Evolutionary conservation across 2,113 vertebrate genomes (phyloP).

Genomic region (Desmodus rotundus): DNA sequence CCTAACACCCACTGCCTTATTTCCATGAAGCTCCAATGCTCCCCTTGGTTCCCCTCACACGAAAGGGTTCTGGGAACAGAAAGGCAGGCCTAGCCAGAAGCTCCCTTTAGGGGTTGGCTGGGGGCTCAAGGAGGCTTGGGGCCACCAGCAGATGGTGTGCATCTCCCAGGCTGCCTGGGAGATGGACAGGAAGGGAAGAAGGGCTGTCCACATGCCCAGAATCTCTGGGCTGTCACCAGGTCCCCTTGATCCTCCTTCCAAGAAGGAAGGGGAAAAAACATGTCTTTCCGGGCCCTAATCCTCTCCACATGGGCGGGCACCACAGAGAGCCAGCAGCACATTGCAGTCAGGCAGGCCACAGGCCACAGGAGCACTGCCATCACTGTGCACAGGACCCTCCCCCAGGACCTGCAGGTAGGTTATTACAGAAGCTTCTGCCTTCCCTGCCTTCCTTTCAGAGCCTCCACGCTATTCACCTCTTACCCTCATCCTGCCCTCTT

Average conservation of each 20-base stretch:
- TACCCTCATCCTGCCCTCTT: too few relatives aligned
- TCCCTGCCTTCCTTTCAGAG: neutral
- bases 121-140: neutral
- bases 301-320: conserved; percentile 72
- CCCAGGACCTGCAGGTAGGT: neutral
- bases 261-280: conserved; percentile 55
- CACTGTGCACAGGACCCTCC: neutral
- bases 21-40: neutral
- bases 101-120: neutral
- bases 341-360: neutral
- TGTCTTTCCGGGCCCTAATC: conserved; percentile 70
- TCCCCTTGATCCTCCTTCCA: conserved; percentile 75
- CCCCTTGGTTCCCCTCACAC: accelerated
- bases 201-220: conserved; percentile 60
- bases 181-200: conserved; percentile 34
- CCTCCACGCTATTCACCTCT: neutral
- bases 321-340: neutral
- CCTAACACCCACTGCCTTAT: neutral
- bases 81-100: neutral
- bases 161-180: conserved; percentile 48
- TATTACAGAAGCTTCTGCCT: neutral
- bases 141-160: conserved; percentile 57
- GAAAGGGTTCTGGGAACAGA: neutral
- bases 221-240: conserved; percentile 66
- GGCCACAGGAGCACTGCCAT: neutral